phyloP scores from a whole-genome alignment of 2,888 invertebrate genomes.

The Pammene aurita region DNA sequence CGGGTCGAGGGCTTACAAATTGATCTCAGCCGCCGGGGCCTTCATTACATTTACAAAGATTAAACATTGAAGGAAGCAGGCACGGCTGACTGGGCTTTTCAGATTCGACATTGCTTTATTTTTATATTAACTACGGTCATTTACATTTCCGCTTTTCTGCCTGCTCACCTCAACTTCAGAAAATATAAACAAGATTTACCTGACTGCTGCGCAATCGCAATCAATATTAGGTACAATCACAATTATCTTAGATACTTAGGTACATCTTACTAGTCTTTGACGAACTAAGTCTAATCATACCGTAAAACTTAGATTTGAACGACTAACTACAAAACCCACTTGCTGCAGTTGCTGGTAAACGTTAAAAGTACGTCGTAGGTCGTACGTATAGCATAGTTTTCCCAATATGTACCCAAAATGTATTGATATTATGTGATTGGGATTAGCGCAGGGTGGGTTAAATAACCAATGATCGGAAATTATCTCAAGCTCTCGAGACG shows the following conservation, averaged over 20 bases:
- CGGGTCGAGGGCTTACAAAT: conserved; percentile 29
- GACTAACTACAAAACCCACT: too few species aligned
- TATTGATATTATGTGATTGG: too few species aligned
- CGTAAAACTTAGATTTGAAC: too few species aligned
- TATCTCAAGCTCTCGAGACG: neutral
- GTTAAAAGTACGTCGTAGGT: too few species aligned
- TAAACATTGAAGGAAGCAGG: conserved; percentile 28
- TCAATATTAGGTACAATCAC: too few species aligned
- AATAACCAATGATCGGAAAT: neutral
- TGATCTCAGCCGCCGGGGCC: conserved; percentile 28
- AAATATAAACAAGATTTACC: neutral
- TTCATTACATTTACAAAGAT: conserved; percentile 40
- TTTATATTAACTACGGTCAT: conserved; percentile 19
- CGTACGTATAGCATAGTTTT: too few species aligned
- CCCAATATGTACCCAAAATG: too few species aligned
- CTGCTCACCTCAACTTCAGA: neutral
- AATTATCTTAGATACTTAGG: too few species aligned
- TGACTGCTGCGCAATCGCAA: too few species aligned
- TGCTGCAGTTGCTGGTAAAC: too few species aligned
- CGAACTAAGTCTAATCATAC: too few species aligned
- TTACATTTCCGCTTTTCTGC: conserved; percentile 11
- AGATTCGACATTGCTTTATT: conserved; percentile 25
- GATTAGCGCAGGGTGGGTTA: neutral
- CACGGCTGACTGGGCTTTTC: conserved; percentile 11
- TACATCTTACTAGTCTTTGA: too few species aligned